A percentile compares a stretch with the other conserved stretches of the same genome.
phyloP scores from a whole-genome alignment of 92 coral and sea anemone genomes.

The Porites lobata region DNA sequence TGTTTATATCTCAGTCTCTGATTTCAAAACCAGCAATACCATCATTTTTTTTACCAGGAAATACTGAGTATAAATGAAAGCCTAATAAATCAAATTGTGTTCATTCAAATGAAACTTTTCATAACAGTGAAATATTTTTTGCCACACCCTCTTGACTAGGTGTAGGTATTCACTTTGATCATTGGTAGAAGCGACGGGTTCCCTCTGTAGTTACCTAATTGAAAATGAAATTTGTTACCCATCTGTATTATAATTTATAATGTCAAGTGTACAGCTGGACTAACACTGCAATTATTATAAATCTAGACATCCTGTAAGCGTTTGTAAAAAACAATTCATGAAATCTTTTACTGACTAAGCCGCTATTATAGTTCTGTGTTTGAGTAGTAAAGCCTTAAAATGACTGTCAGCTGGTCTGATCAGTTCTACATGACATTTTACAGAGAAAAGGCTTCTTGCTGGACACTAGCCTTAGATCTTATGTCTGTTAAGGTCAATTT shows the following conservation, averaged over 20 bases:
- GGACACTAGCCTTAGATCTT: constrained; percentile 13
- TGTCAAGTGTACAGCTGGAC: constrained; percentile 15
- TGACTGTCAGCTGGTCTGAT: constrained; percentile 41
- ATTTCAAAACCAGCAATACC: too few relatives aligned
- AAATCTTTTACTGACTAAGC: not conserved
- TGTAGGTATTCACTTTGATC: too few relatives aligned
- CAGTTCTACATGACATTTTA: not conserved
- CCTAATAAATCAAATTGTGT: too few relatives aligned
- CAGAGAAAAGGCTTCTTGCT: constrained; percentile 5
- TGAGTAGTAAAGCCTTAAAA: not conserved
- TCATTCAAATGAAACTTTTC: too few relatives aligned
- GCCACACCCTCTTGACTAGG: too few relatives aligned
- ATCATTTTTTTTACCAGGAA: too few relatives aligned
- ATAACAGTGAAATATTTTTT: too few relatives aligned
- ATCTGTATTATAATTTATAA: constrained; percentile 23
- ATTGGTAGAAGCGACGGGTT: not conserved
- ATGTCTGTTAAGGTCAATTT: too few relatives aligned
- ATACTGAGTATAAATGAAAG: too few relatives aligned
- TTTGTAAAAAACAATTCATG: not conserved
- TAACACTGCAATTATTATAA: not conserved
- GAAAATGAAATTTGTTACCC: not conserved
- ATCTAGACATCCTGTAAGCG: not conserved
- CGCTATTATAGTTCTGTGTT: not conserved
- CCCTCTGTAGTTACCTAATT: not conserved
- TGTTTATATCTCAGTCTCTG: too few relatives aligned